phyloP scores from a whole-genome alignment of 1,140 invertebrate genomes.

The Acromyrmex heyeri region DNA sequence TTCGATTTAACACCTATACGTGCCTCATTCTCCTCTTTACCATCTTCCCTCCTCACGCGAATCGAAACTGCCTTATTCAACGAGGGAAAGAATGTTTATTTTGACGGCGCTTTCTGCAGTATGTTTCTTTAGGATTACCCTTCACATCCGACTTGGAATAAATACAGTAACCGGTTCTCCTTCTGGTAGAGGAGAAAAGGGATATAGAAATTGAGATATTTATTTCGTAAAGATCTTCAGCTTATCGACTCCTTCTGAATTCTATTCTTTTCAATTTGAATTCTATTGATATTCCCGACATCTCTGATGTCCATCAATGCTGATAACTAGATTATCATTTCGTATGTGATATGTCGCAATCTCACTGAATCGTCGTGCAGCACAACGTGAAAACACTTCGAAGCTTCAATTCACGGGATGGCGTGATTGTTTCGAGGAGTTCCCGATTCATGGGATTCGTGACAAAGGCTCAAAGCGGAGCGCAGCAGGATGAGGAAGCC shows the following conservation, averaged over 20 bases:
- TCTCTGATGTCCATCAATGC: neutral
- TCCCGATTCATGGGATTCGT: slow-evolving; percentile 67
- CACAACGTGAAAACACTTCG: slow-evolving; percentile 8
- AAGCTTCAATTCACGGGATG: slow-evolving; percentile 1
- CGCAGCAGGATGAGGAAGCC: slow-evolving; percentile 57
- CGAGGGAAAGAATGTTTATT: slow-evolving; percentile 44
- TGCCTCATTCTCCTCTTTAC: neutral
- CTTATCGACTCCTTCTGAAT: neutral
- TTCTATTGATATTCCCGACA: neutral
- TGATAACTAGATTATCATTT: neutral
- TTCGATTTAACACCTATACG: slow-evolving; percentile 67
- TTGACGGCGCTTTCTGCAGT: slow-evolving; percentile 9
- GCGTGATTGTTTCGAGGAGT: slow-evolving; percentile 59
- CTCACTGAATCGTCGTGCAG: neutral
- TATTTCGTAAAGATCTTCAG: neutral
- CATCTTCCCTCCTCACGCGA: neutral
- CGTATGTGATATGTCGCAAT: neutral
- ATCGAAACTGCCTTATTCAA: slow-evolving; percentile 66
- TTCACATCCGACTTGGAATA: slow-evolving; percentile 53
- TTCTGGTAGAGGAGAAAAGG: neutral
- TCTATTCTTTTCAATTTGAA: neutral
- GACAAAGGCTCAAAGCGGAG: slow-evolving; percentile 60
- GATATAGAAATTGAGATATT: neutral
- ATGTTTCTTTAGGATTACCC: neutral
- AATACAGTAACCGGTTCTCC: slow-evolving; percentile 36